Evolutionary conservation across 1,140 invertebrate species (phyloP).

Genomic region (Eufriesea mexicana): DNA sequence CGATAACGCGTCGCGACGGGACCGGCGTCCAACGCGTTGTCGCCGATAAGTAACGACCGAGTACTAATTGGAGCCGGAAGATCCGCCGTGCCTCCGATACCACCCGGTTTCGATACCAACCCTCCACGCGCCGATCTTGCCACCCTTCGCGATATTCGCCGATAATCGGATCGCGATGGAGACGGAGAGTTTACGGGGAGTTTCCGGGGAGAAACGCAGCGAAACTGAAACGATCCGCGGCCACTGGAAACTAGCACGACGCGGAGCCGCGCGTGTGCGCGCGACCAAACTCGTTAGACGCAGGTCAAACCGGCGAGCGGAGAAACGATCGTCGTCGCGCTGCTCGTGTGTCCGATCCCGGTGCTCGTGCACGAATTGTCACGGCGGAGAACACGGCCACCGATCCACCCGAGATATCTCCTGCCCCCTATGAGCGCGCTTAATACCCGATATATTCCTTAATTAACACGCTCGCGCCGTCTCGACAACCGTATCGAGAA

Average conservation of each 20-base stretch:
- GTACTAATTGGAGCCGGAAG: constrained; percentile 21
- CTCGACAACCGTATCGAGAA: constrained; percentile 8
- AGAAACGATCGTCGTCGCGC: constrained; percentile 16
- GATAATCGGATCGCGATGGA: no score
- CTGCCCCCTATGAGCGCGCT: neutral
- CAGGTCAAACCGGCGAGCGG: constrained; percentile 18
- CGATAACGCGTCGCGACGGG: constrained; percentile 4
- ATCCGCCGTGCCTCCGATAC: neutral
- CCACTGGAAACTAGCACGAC: constrained; percentile 30
- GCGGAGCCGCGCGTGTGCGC: neutral
- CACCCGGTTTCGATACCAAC: neutral
- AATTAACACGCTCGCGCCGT: constrained; percentile 28
- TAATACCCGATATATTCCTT: constrained; percentile 23
- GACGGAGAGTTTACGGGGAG: no score
- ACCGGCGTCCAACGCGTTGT: neutral
- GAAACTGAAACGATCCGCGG: neutral
- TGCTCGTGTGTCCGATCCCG: neutral
- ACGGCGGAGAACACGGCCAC: neutral
- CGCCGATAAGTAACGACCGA: constrained; percentile 25
- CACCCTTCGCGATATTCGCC: no score
- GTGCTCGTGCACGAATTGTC: constrained; percentile 26
- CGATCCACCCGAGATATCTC: constrained; percentile 8
- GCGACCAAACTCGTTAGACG: constrained; percentile 32
- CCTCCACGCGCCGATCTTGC: neutral
- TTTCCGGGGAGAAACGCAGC: no score